Percentiles rank a stretch among this genome's conserved stretches.
Evolutionary conservation across 2,113 vertebrate genomes (phyloP).

Genomic region (Turdus rufiventris): DNA sequence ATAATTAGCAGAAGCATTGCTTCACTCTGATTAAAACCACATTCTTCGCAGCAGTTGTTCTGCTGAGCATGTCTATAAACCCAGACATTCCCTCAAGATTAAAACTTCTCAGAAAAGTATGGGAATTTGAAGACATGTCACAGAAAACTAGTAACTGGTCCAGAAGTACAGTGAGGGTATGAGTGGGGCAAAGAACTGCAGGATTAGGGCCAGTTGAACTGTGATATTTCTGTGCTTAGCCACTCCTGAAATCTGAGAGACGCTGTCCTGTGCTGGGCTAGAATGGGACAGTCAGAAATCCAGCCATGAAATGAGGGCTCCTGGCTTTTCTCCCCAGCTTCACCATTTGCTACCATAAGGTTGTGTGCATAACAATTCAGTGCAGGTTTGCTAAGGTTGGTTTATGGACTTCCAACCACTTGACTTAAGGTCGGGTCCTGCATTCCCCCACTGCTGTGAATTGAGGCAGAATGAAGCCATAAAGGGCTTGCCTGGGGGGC

Average conservation of each 20-base stretch:
- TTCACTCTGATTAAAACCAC: constrained; percentile 39
- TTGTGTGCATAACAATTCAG: not conserved
- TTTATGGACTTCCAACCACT: not conserved
- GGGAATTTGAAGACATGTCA: not conserved
- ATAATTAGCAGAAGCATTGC: constrained; percentile 33
- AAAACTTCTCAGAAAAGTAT: constrained; percentile 1
- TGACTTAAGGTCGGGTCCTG: not conserved
- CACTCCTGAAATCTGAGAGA: not conserved
- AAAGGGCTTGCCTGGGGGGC: not conserved
- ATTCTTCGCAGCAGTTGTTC: not conserved
- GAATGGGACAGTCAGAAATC: not conserved
- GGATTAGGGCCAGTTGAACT: not conserved
- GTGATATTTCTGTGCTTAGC: not conserved
- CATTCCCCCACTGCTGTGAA: not conserved
- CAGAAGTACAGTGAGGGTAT: not conserved
- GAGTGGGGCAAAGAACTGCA: not conserved
- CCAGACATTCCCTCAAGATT: not conserved
- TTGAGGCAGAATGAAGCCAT: not conserved
- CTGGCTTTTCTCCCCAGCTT: not conserved
- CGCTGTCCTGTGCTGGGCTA: not conserved
- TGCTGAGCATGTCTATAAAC: not conserved
- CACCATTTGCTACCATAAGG: not conserved
- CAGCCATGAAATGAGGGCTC: not conserved
- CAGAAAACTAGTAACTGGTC: not conserved
- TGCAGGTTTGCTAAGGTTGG: not conserved